A percentile compares a stretch with the other conserved stretches of the same genome.
Conservation (phyloP, 2,113 vertebrate genomes). For the Callionymus lyra region DNA sequence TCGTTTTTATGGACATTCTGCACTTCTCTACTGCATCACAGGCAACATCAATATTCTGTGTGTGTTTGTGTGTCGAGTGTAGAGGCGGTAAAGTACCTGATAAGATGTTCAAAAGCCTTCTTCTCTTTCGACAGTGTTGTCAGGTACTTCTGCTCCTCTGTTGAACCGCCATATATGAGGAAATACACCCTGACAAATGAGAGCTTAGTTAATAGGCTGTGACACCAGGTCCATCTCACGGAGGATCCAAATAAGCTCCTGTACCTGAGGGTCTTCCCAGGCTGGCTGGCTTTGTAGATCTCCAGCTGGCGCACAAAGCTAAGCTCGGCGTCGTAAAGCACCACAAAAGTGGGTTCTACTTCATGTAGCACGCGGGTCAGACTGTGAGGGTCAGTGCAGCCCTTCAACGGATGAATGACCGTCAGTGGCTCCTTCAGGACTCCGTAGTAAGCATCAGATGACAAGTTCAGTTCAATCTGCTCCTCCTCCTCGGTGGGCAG, state of each 20-base stretch:
- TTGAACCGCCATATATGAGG: constrained; percentile 91
- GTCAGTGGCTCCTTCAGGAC: constrained; percentile 84
- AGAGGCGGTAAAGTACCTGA: constrained; percentile 74
- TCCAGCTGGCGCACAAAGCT: constrained; percentile 92
- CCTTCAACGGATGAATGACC: constrained; percentile 83
- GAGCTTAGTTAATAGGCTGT: neutral
- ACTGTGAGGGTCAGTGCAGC: constrained; percentile 83
- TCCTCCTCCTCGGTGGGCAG: constrained; percentile 43
- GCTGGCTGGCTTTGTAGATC: constrained; percentile 82
- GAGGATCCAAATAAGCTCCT: neutral
- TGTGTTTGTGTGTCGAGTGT: too few relatives aligned
- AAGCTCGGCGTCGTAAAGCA: constrained; percentile 87
- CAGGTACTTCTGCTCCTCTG: constrained; percentile 93
- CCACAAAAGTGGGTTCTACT: constrained; percentile 83
- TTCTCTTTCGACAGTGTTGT: constrained; percentile 89
- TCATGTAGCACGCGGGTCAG: constrained; percentile 84
- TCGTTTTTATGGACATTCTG: too few relatives aligned
- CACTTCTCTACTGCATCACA: too few relatives aligned
- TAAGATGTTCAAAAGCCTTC: constrained; percentile 93
- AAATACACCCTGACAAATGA: constrained; percentile 81
- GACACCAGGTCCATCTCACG: too few relatives aligned
- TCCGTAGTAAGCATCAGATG: constrained; percentile 82
- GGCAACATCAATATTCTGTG: too few relatives aligned
- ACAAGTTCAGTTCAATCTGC: constrained; percentile 69
- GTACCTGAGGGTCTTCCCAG: constrained; percentile 81